Percentiles rank a stretch among this genome's conserved stretches.
Conservation (phyloP, 1,140 invertebrate species). For the Ectropis grisescens region DNA sequence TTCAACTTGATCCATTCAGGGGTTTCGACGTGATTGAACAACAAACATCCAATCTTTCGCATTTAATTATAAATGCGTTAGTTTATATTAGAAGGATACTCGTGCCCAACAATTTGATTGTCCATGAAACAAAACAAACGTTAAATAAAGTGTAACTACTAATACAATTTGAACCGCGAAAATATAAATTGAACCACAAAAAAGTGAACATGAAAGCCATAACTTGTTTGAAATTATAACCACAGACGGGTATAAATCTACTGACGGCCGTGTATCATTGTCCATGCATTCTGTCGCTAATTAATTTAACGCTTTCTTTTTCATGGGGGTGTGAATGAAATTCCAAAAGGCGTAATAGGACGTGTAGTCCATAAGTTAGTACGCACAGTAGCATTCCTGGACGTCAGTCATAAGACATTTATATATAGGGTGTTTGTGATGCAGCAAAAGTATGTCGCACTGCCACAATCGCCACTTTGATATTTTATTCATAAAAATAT, state of each 20-base stretch:
- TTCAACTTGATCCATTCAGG: no score
- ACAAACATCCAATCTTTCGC: no score
- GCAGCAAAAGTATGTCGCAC: neutral
- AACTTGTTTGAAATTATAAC: no score
- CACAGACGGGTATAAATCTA: slow-evolving; percentile 36
- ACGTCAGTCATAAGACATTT: slow-evolving; percentile 9
- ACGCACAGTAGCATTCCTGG: slow-evolving; percentile 42
- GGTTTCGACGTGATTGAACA: no score
- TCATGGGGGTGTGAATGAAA: slow-evolving; percentile 49
- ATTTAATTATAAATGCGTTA: no score
- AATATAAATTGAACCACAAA: no score
- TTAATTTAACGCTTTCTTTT: slow-evolving; percentile 56
- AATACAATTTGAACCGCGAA: no score
- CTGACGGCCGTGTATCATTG: slow-evolving; percentile 34
- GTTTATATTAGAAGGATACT: no score
- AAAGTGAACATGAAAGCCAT: no score
- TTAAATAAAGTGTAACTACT: no score
- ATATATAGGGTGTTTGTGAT: neutral
- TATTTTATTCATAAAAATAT: neutral
- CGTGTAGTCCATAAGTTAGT: slow-evolving; percentile 52
- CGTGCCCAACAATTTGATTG: no score
- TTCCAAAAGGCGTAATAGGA: slow-evolving; percentile 53
- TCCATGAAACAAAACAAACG: no score
- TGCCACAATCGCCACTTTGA: neutral
- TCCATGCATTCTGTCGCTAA: slow-evolving; percentile 40